Base-by-base conservation (phyloP, 2,113 vertebrate species). In the Narcine bancroftii region DNA sequence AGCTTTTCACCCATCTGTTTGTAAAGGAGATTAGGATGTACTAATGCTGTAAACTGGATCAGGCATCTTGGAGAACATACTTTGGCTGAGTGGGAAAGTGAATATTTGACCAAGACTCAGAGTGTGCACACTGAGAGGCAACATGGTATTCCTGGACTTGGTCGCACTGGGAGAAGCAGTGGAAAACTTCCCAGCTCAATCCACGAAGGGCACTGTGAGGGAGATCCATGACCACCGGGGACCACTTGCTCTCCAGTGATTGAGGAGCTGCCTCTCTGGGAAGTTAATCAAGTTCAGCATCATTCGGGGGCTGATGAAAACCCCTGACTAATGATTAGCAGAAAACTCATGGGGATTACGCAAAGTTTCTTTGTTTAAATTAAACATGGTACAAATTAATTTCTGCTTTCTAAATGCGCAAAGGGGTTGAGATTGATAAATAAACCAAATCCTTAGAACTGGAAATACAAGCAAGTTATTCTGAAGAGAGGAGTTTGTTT, bases 381-480 rank as follows among this genome's bases (percentile, higher is more conserved):
- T 87, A 60, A 87, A 87, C 36, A 47, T 15, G 17, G 33, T 60
- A 53, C 53, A 87, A 87, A 87, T 87, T 87, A 60, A 87, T 87
- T 87, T 63, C 53, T 53, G 36, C n/a, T 60, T 36, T 63, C 33
- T 87, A 56, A 60, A 17, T 87, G 36, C 36, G 81, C 53, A 87
- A 21, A 87, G 81, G 53, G 36, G 81, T 6, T 60, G 53, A 69
- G 81, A n/a, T 10, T 60, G 60, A 36, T 60, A 63, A 87, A 87
- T 60, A 63, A 53, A 56, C 33, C 33, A 42, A 47, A 11, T 26
- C 17, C 47, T 15, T 29, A 6, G 17, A 56, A 87, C 19, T 87
- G 81, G 0, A 21, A 53, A 6, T 19, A 85, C 33, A 56, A n/a
- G 17, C 50, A n/a, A 36, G 53, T 36, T 85, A 85, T 85, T 85